phyloP scores from a whole-genome alignment of 2,888 invertebrate genomes.

The Latrodectus hesperus region DNA sequence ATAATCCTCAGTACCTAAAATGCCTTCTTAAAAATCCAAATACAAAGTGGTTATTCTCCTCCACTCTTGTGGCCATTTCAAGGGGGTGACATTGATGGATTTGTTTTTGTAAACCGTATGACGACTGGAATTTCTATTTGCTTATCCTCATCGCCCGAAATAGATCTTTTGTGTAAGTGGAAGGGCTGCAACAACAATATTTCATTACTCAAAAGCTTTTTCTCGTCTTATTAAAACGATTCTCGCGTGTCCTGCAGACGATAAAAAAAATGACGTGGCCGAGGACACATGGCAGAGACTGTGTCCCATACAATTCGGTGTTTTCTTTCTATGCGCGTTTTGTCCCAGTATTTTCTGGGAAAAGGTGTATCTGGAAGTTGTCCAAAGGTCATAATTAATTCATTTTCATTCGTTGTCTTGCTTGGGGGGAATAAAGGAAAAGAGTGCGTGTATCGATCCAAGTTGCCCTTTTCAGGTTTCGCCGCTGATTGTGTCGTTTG shows the following conservation, averaged over 20 bases:
- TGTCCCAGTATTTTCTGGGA: constrained; percentile 32
- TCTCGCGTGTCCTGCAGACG: background rate
- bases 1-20: too few species aligned
- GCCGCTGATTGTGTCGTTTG: too few species aligned
- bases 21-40: too few species aligned
- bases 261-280: constrained; percentile 7
- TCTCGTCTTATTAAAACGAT: background rate
- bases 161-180: background rate
- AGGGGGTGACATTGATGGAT: too few species aligned
- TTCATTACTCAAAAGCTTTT: background rate
- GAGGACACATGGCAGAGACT: background rate
- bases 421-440: background rate
- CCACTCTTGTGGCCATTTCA: too few species aligned
- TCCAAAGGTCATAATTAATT: constrained; percentile 64
- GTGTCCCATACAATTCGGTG: constrained; percentile 24
- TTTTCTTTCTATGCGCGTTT: constrained; percentile 3
- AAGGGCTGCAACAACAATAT: background rate
- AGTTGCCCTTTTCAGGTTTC: constrained; percentile 44
- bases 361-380: constrained; percentile 45
- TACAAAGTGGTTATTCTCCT: too few species aligned
- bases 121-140: too few species aligned
- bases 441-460: constrained; percentile 21
- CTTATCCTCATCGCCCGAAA: background rate
- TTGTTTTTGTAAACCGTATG: too few species aligned
- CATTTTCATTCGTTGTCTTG: constrained; percentile 43